Evolutionary conservation across 1,140 invertebrate genomes (phyloP), one percentile per base, ranked within the genome.

Genomic region (Phocides pigmalion): DNA sequence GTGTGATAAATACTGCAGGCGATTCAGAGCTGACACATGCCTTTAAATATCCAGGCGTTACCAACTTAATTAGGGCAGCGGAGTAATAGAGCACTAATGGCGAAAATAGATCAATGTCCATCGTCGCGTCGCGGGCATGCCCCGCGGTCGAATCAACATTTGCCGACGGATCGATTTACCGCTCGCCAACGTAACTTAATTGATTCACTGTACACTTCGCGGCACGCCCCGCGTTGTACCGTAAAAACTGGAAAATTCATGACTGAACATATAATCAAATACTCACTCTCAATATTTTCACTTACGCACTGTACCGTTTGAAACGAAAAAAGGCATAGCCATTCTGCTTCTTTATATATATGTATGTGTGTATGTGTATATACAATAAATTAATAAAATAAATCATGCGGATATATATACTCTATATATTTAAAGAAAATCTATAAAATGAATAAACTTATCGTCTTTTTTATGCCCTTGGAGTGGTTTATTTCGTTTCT

Each of bases 71-170:
- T 39, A 39, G 35, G 12, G 50, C 32, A 53, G 32, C 50, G 28
- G 32, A 16, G 35, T 39, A 39, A 39, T 39, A 39, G 35, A 39
- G 32, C 50, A 41, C 16, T 41, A 54, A 20, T 41, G 51, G 37
- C 46, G 22, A 54, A 54, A 41, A 39, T 54, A 41, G 51, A 54
- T 54, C 51, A 54, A 54, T 41, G 51, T 54, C 51, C 51, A 54
- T 28, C 54, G 47, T 46, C 44, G 51, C 64, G 19, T 53, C 47
- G 46, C 59, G 66, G 74, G 69, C 74, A 68, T 76, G 74, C 74
- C 78, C 79, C 68, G 74, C 76, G 85, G 85, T 76, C 83, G 69
- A 82, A 87, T 83, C 85, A 90, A 90, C 87, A 87, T 88, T 88
- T 89, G 72, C 82, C 74, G 69, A 78, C 79, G 73, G 82, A 89